phyloP scores from a whole-genome alignment of 2,797 vertebrate genomes.

The Lindbergichthys nudifrons region DNA sequence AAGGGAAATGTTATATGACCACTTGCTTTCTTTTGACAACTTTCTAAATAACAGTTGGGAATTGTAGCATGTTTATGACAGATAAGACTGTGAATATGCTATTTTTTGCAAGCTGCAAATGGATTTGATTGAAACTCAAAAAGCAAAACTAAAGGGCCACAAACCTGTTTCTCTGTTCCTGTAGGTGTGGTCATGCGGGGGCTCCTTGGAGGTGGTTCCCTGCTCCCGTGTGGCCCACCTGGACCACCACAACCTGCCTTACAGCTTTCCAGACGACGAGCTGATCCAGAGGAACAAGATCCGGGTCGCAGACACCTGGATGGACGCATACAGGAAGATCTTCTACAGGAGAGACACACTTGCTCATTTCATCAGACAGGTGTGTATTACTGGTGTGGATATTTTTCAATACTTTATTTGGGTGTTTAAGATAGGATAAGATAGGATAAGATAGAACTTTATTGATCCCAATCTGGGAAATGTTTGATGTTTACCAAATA shows the following conservation, averaged over 20 bases:
- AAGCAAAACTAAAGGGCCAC: neutral
- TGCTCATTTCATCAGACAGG: constrained; percentile 87
- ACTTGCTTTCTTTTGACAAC: constrained; percentile 11
- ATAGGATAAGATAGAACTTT: too few relatives aligned
- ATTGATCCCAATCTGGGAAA: too few relatives aligned
- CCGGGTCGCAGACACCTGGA: constrained; percentile 89
- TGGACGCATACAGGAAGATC: constrained; percentile 88
- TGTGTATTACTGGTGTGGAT: constrained; percentile 39
- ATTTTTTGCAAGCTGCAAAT: too few relatives aligned
- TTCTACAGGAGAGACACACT: constrained; percentile 88
- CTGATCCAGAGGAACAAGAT: constrained; percentile 86
- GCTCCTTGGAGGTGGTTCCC: constrained; percentile 90
- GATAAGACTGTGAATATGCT: neutral
- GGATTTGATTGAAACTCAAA: neutral
- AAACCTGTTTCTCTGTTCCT: neutral
- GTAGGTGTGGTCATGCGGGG: constrained; percentile 94
- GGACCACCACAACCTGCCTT: constrained; percentile 69
- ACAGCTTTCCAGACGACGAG: constrained; percentile 77
- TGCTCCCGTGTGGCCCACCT: constrained; percentile 91
- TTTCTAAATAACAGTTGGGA: neutral
- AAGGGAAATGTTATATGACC: constrained; percentile 23
- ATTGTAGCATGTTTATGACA: neutral
- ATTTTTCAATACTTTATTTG: neutral
- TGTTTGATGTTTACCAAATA: too few relatives aligned
- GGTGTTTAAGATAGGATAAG: too few relatives aligned